phyloP scores from a whole-genome alignment of 2,797 vertebrate species.

The Anguilla obscura region DNA sequence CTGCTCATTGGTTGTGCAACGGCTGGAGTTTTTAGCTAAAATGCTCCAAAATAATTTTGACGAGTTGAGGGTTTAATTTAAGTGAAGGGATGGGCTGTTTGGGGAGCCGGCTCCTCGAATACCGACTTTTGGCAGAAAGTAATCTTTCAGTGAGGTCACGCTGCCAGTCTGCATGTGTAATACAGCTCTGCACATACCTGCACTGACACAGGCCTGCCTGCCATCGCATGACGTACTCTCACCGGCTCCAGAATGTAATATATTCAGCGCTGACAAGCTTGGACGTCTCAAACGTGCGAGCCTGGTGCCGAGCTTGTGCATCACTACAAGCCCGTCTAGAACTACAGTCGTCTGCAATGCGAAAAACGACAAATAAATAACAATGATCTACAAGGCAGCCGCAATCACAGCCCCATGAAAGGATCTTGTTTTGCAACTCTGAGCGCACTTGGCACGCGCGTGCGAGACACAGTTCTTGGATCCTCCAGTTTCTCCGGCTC shows the following conservation, averaged over 20 bases:
- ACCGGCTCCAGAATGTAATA: not conserved
- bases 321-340: slow-evolving; percentile 7
- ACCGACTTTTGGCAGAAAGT: slow-evolving; percentile 23
- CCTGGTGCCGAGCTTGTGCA: not conserved
- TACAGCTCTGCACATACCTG: slow-evolving; percentile 26
- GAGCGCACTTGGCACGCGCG: slow-evolving; percentile 7
- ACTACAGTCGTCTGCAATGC: not conserved
- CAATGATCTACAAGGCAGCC: not conserved
- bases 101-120: slow-evolving; percentile 34
- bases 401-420: not conserved
- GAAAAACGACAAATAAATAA: slow-evolving; percentile 15
- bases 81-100: not conserved
- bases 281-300: not conserved
- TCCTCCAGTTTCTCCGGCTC: not conserved
- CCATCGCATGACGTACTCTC: not conserved
- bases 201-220: not conserved
- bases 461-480: slow-evolving; percentile 6
- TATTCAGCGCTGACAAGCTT: not conserved
- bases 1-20: slow-evolving; percentile 44
- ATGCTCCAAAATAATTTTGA: slow-evolving; percentile 40
- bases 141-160: slow-evolving; percentile 36
- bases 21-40: slow-evolving; percentile 39
- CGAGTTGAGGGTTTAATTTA: slow-evolving; percentile 34
- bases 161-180: slow-evolving; percentile 16
- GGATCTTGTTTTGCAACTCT: slow-evolving; percentile 16